Conservation (phyloP, 2,113 vertebrate species). For the Heterotilapia buettikoferi region DNA sequence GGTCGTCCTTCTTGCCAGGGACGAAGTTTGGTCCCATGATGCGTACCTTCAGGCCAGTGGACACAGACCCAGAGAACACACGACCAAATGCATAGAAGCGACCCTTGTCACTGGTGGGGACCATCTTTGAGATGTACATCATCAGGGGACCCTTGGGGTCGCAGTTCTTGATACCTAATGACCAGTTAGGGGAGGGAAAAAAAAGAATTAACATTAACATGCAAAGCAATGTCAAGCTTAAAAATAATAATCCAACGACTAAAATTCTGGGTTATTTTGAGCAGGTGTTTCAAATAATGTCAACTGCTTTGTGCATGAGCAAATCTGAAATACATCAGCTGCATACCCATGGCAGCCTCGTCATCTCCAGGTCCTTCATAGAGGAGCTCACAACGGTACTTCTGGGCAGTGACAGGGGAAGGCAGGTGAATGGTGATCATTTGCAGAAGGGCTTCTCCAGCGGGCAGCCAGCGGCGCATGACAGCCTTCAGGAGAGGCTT, state of each 20-base stretch:
- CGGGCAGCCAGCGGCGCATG: conserved; percentile 94
- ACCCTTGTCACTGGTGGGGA: conserved; percentile 92
- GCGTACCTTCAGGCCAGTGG: conserved; percentile 88
- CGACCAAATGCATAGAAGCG: conserved; percentile 95
- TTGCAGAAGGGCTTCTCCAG: conserved; percentile 90
- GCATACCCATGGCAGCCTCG: conserved; percentile 89
- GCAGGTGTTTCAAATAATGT: background rate
- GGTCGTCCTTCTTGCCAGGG: conserved; percentile 93
- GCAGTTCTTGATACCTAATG: conserved; percentile 90
- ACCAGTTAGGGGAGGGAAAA: background rate
- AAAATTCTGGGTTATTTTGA: background rate
- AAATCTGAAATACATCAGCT: background rate
- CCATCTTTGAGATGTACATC: conserved; percentile 99
- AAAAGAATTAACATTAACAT: background rate
- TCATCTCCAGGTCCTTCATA: conserved; percentile 93
- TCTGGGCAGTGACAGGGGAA: conserved; percentile 93
- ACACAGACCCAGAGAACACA: conserved; percentile 89
- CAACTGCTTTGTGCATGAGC: background rate
- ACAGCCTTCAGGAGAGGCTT: conserved; percentile 93
- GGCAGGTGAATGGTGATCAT: conserved; percentile 98
- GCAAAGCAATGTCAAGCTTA: background rate
- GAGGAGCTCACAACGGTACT: conserved; percentile 91
- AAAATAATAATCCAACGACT: background rate
- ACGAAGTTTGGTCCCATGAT: conserved; percentile 97
- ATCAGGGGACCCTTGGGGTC: conserved; percentile 91